These are phyloP conservation scores for Probaryconus sp. DNA, from an alignment of 1,140 invertebrate genomes.

Conservation along the genomic window DNA sequence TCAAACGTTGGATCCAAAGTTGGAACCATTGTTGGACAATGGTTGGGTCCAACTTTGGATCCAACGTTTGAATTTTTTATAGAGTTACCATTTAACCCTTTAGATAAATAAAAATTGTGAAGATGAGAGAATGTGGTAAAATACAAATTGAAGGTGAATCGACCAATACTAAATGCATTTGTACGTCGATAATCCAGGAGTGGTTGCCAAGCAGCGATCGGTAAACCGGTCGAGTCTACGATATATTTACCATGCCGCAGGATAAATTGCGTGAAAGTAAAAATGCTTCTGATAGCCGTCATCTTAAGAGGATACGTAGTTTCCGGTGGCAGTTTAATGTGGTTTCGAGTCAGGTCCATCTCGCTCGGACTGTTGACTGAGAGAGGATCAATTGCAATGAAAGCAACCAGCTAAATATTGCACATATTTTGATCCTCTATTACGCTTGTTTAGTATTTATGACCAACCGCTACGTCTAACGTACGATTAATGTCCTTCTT, in stretches of 20 bases:
- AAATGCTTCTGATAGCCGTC: slow-evolving; percentile 59
- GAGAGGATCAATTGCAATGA: slow-evolving; percentile 20
- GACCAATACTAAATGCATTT: slow-evolving; percentile 46
- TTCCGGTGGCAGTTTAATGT: slow-evolving; percentile 59
- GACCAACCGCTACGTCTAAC: slow-evolving; percentile 2
- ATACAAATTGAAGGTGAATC: slow-evolving; percentile 35
- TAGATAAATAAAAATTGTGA: slow-evolving; percentile 21
- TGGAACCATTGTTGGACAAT: no score
- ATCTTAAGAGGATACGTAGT: slow-evolving; percentile 58
- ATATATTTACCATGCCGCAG: slow-evolving; percentile 61
- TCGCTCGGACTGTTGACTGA: slow-evolving; percentile 28
- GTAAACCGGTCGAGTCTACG: slow-evolving; percentile 58
- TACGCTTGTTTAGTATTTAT: slow-evolving; percentile 10
- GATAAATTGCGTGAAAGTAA: slow-evolving; percentile 59
- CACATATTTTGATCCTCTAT: slow-evolving; percentile 13
- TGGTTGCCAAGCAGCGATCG: slow-evolving; percentile 61
- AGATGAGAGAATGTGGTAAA: slow-evolving; percentile 31
- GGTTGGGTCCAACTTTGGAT: no score
- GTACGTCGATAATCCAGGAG: slow-evolving; percentile 60
- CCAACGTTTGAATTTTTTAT: no score
- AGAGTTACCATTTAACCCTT: neutral
- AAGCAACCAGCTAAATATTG: neutral
- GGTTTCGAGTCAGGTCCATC: slow-evolving; percentile 38
- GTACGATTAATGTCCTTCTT: slow-evolving; percentile 4
- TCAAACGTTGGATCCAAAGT: no score